Conservation (phyloP, 92 coral and sea anemone species). For the Epizoanthus illoricatus region DNA sequence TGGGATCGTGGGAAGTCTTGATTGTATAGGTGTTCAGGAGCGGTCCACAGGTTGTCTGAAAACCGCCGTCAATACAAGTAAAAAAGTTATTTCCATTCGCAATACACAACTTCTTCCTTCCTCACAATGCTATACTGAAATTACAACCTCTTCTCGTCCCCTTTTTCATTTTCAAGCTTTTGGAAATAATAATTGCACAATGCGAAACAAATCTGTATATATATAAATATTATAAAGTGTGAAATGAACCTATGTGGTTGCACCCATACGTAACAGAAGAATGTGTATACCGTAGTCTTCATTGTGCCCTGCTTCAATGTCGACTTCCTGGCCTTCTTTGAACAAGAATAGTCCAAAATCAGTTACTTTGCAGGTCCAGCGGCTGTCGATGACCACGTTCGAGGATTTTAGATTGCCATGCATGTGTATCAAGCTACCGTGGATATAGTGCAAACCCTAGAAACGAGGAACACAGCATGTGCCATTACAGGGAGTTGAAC, state of each 20-base stretch:
- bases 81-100: neutral
- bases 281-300: constrained; percentile 65
- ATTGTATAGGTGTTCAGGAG: constrained; percentile 78
- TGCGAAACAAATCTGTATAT: too few species aligned
- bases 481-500: neutral
- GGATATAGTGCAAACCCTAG: constrained; percentile 73
- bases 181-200: too few species aligned
- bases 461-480: neutral
- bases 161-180: too few species aligned
- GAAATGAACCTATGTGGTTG: too few species aligned
- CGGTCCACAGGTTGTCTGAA: constrained; percentile 75
- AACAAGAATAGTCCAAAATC: constrained; percentile 68
- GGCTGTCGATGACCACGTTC: constrained; percentile 83
- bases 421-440: constrained; percentile 55
- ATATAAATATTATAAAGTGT: too few species aligned
- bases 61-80: neutral
- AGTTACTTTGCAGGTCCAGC: constrained; percentile 83
- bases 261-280: neutral
- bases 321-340: constrained; percentile 74
- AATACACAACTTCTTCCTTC: neutral
- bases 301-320: constrained; percentile 70
- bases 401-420: constrained; percentile 88
- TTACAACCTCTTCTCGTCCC: neutral
- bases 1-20: constrained; percentile 59
- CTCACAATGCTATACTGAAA: neutral